Percentiles rank a stretch among this genome's conserved stretches.
Conservation (phyloP, 2,113 vertebrate species). For the Sminthopsis crassicaudata region DNA sequence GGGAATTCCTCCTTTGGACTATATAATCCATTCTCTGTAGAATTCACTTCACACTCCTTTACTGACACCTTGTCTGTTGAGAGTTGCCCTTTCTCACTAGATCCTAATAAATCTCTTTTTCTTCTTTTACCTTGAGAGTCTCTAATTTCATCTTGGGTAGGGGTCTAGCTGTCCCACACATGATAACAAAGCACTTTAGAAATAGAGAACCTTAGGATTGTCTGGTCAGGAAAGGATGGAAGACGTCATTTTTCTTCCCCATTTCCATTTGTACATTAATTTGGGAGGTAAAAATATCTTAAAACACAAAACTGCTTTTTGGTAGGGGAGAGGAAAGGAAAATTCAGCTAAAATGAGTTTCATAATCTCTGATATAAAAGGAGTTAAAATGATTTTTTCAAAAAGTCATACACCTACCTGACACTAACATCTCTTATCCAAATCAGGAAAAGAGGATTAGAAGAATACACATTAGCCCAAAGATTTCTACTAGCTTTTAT, state of each 20-base stretch:
- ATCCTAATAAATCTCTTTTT: too few relatives aligned
- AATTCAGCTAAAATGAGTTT: neutral
- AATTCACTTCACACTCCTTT: too few relatives aligned
- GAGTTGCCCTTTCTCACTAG: too few relatives aligned
- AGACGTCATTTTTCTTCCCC: neutral
- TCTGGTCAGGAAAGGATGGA: neutral
- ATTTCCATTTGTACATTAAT: neutral
- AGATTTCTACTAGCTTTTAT: neutral
- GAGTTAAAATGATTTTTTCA: neutral
- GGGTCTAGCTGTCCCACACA: too few relatives aligned
- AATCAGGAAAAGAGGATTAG: neutral
- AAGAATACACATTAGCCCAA: neutral
- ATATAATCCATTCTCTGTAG: too few relatives aligned
- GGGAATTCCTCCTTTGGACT: too few relatives aligned
- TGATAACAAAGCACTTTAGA: neutral
- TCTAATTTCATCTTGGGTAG: too few relatives aligned
- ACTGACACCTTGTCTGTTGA: too few relatives aligned
- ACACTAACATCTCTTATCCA: neutral
- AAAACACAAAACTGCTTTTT: neutral
- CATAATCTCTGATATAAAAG: neutral
- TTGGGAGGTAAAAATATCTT: neutral
- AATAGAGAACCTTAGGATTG: neutral
- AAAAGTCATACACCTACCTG: neutral
- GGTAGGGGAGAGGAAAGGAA: neutral
- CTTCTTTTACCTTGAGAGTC: too few relatives aligned